phyloP scores from a whole-genome alignment of 2,797 vertebrate species.

The Chelon auratus region DNA sequence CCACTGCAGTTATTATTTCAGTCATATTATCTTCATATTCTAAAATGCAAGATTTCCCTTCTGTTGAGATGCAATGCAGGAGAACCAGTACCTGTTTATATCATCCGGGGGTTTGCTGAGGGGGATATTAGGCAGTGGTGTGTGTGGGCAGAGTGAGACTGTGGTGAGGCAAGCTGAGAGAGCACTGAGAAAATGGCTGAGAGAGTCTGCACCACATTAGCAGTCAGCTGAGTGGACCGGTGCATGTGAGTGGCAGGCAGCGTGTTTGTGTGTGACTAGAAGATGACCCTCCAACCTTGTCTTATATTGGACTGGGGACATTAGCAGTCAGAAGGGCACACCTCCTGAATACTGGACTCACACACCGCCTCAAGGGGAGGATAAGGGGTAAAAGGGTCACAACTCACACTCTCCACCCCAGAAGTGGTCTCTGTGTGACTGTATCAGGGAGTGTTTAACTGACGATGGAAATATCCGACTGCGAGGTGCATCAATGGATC shows the following conservation, averaged over 20 bases:
- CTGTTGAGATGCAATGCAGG: conserved; percentile 49
- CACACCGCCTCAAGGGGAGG: conserved; percentile 52
- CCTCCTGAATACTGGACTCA: conserved; percentile 66
- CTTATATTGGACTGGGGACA: conserved; percentile 67
- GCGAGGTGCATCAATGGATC: conserved; percentile 12
- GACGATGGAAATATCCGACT: conserved; percentile 19
- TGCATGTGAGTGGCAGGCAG: conserved; percentile 67
- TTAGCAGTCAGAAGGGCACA: conserved; percentile 76
- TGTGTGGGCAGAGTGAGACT: conserved; percentile 30
- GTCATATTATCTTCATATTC: conserved; percentile 26
- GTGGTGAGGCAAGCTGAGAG: conserved; percentile 18
- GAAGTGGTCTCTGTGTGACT: conserved; percentile 13
- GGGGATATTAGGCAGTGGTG: conserved; percentile 11
- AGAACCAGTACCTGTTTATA: conserved; percentile 48
- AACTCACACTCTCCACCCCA: conserved; percentile 39
- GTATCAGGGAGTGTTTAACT: conserved; percentile 21
- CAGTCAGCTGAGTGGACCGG: conserved; percentile 61
- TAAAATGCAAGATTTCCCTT: conserved; percentile 33
- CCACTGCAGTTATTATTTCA: conserved; percentile 47
- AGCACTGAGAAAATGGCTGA: conserved; percentile 32
- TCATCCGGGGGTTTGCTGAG: conserved; percentile 31
- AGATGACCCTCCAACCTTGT: conserved; percentile 74
- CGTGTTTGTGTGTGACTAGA: conserved; percentile 52
- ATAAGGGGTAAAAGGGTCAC: conserved; percentile 63
- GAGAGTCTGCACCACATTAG: conserved; percentile 66